Base-by-base conservation (phyloP, 2,888 invertebrate genomes). In the Furcula furcula region DNA sequence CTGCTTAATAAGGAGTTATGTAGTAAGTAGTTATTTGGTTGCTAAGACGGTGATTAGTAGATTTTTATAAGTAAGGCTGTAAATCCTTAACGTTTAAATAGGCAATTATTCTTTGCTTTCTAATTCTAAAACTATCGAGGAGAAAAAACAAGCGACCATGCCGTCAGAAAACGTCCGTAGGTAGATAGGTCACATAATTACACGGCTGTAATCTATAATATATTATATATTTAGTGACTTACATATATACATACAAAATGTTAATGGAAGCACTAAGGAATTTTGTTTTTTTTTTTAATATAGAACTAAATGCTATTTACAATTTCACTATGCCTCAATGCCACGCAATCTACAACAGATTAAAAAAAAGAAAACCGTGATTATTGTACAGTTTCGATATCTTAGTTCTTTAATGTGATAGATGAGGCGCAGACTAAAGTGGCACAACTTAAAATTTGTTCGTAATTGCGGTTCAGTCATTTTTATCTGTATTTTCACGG, bases 201-300 rank as follows among this genome's bases (percentile, higher is more conserved):
- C n/a, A n/a, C n/a, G n/a, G n/a, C n/a, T n/a, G n/a, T n/a, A n/a
- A n/a, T n/a, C n/a, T n/a, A 23, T 12, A 7, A 7, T 14, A 9
- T 16, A 4, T 20, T 37, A 48, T 21, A 35, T 49, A 49, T 34
- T 42, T 40, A 40, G 40, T 51, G 54, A 53, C 47, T 44, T 38
- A 31, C 35, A 37, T 21, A 37, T 39, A 32, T 32, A 37, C 40
- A 35, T 33, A 54, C 31, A 28, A 9, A n/a, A 47, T 26, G 33
- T 43, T 50, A 46, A 53, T 75, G 80, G 80, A 81, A 81, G 80
- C 80, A 77, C 80, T 77, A 77, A 72, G 66, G 69, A 76, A 70
- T 71, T 62, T 73, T 59, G 53, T 62, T 64, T 53, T 64, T 59
- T 52, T 62, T 64, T 53, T 64, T 67, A 48, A 64, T 75, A 72